Conservation (phyloP, 2,113 vertebrate genomes). For the Numenius arquata region DNA sequence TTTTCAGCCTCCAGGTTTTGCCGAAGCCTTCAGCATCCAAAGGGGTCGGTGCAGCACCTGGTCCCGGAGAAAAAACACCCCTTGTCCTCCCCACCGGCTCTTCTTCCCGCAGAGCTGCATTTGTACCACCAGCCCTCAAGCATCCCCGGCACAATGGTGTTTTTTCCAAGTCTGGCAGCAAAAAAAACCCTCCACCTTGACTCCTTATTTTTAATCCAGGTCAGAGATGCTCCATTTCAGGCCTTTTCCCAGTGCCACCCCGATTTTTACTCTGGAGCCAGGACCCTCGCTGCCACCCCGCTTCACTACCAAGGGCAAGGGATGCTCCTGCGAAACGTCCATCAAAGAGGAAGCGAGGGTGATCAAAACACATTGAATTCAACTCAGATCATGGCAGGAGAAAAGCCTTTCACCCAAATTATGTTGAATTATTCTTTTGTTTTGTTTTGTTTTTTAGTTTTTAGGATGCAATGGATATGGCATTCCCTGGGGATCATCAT, state of each 20-base stretch:
- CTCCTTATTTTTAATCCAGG: not conserved
- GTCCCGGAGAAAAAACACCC: not conserved
- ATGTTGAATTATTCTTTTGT: not conserved
- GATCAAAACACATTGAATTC: not conserved
- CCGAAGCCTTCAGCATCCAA: not conserved
- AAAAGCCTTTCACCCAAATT: not conserved
- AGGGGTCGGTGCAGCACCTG: not conserved
- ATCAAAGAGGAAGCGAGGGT: rapidly evolving
- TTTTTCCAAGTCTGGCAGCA: not conserved
- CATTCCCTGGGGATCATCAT: too few relatives aligned
- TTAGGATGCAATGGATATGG: not conserved
- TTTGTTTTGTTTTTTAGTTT: not conserved
- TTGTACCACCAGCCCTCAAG: not conserved
- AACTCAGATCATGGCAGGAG: not conserved
- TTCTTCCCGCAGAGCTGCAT: not conserved
- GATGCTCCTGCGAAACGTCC: rapidly evolving
- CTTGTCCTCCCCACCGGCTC: rapidly evolving
- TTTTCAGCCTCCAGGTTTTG: not conserved
- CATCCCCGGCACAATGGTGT: rapidly evolving
- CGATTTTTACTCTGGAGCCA: rapidly evolving
- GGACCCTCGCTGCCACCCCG: not conserved
- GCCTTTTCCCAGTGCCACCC: not conserved
- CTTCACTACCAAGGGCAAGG: rapidly evolving
- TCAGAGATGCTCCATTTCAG: not conserved
- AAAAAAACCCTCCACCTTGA: not conserved